Conservation (phyloP, 2,797 vertebrate species). For the Danio aesculapii region DNA sequence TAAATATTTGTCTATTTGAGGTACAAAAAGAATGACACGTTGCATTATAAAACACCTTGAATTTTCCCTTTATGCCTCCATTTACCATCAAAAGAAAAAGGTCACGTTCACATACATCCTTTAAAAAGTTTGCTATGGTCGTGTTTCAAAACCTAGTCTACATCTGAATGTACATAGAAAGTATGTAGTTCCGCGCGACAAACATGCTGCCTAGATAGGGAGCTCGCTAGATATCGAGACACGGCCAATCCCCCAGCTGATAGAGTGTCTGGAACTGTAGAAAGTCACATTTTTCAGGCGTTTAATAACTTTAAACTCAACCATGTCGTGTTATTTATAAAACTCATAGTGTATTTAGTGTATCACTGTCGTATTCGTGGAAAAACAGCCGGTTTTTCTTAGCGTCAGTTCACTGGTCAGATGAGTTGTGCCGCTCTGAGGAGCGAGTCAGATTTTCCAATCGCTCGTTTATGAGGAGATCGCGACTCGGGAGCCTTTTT, state of each 20-base stretch:
- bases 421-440: constrained; percentile 40
- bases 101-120: neutral
- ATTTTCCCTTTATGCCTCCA: neutral
- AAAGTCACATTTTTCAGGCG: neutral
- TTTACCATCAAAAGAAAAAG: neutral
- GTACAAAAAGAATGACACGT: too few relatives aligned
- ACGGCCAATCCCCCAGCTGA: neutral
- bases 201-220: neutral
- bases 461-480: constrained; percentile 49
- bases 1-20: too few relatives aligned
- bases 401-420: neutral
- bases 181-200: too few relatives aligned
- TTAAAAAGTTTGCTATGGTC: neutral
- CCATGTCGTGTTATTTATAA: neutral
- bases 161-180: too few relatives aligned
- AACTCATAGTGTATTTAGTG: neutral
- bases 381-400: neutral
- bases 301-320: neutral
- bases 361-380: neutral
- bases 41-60: too few relatives aligned
- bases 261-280: neutral
- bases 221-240: neutral
- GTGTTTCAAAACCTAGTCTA: neutral
- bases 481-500: neutral
- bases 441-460: constrained; percentile 67